Base-by-base conservation (phyloP, 2,888 invertebrate species). In the Caradrina kadenii region DNA sequence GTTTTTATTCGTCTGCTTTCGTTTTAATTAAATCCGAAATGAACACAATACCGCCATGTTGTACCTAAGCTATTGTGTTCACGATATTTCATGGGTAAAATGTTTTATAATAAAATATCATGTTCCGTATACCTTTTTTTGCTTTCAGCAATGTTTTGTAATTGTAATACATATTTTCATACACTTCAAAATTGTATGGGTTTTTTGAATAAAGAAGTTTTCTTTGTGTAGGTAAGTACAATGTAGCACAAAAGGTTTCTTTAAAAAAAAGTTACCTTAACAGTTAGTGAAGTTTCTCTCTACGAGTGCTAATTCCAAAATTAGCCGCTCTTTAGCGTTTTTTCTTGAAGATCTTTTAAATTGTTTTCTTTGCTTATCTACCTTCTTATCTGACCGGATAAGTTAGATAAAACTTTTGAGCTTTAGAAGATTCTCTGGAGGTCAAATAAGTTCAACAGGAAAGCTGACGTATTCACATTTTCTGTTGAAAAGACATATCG, bases 21-120 rank as follows among this genome's bases (percentile, higher is more conserved):
- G 5, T 35, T 64, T 64, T 49, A 64, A 49, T 63, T 64, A 64
- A 64, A 63, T 63, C 11, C n/a, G 1, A 63, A 35, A 35, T 21
- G 1, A 35, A 35, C 63, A 22, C n/a, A 63, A 49, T 49, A 19
- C n/a, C 49, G 49, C 49, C 49, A 49, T 49, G n/a, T 49, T 19
- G 49, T 49, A 49, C 1, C 49, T 19, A 49, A 45, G 17, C 45
- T 3, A 17, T 45, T 45, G 45, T 45, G 6, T 45, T 45, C 45
- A 45, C 45, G 5, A 6, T 45, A 45, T 17, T 45, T 45, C 45
- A 45, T 45, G 45, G 45, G 11, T 5, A 45, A 45, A 45, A 45
- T 17, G 45, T 45, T 45, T 45, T 45, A 17, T 45, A 45, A 45
- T 45, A 45, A 45, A 45, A 45, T 45, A 45, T 45, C 17, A 45